phyloP scores from a whole-genome alignment of 2,888 invertebrate genomes.

The Calliphora vomitoria region DNA sequence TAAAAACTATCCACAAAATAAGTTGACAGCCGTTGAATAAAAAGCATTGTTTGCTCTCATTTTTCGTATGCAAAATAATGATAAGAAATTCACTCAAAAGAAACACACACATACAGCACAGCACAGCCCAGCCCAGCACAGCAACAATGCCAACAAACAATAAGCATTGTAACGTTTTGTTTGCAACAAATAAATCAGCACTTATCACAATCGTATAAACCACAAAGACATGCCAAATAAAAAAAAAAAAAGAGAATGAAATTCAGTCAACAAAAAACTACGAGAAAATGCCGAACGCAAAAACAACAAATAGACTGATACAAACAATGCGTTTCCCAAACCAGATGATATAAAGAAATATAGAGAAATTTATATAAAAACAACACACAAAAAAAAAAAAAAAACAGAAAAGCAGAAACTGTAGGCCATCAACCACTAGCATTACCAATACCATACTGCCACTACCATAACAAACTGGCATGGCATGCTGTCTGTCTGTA shows the following conservation, averaged over 20 bases:
- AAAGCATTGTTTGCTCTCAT: constrained; percentile 44
- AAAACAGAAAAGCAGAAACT: constrained; percentile 27
- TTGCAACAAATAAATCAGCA: constrained; percentile 82
- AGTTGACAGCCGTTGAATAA: constrained; percentile 22
- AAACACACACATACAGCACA: no score
- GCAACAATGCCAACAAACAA: constrained; percentile 49
- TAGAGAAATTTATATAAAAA: constrained; percentile 34
- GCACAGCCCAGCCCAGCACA: constrained; percentile 5
- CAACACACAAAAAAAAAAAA: neutral
- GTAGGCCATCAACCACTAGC: constrained; percentile 60
- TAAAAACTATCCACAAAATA: constrained; percentile 41
- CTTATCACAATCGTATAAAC: constrained; percentile 81
- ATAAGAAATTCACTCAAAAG: constrained; percentile 59
- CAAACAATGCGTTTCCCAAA: constrained; percentile 61
- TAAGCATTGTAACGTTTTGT: constrained; percentile 67
- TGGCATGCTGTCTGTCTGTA: constrained; percentile 20
- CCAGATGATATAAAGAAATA: constrained; percentile 58
- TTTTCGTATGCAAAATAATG: constrained; percentile 49
- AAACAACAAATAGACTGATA: constrained; percentile 38
- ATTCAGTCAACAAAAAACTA: constrained; percentile 72
- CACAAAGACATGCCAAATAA: constrained; percentile 77
- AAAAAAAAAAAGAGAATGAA: constrained; percentile 39
- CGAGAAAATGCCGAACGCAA: constrained; percentile 73
- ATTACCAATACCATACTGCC: constrained; percentile 27
- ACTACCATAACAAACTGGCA: constrained; percentile 28